Base-by-base conservation (phyloP, 2,113 vertebrate genomes). In the Saiga tatarica region DNA sequence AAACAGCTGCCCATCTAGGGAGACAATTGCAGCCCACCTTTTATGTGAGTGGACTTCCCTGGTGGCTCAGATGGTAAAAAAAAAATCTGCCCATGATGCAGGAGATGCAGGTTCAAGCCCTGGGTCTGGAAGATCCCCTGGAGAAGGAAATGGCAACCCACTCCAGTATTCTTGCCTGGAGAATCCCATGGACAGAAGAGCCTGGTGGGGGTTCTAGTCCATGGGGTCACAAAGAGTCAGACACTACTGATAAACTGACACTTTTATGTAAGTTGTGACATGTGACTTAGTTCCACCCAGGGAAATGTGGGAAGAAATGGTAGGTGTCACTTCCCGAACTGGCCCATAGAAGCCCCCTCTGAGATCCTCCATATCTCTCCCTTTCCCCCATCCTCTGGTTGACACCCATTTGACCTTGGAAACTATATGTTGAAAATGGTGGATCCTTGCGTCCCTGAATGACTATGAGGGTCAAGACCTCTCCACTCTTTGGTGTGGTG, bases 261-360 rank as follows among this genome's bases (percentile, higher is more conserved):
- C n/a, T 71, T 71, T 71, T 12, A 39, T 39, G 10, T 47, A 26
- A 42, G 19, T 0, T 1, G n/a, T 67, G 33, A 67, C 16, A 7
- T 3, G 4, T 50, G 52, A 45, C 28, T 42, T 28, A 84, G 5
- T 50, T 50, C 76, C 82, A 15, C 25, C n/a, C 53, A 74, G 17
- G 52, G 67, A 59, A 42, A 57, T 26, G 45, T 8, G 57, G 81
- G 62, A 33, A 86, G 57, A 57, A 89, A 10, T 28, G 13, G 17
- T 9, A 1, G 7, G 11, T 9, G 6, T n/a, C 25, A 5, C 3
- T 42, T 47, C 15, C 17, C 15, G 21, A 25, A 60, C 52, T 42
- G 26, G 4, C 9, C 25, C 23, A 3, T 7, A 0, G 4, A 50
- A 23, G 6, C 12, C 21, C 8, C 71, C n/a, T 30, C 14, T 64